Conservation (phyloP, 2,113 vertebrate genomes). For the Ceuthmochares aereus region DNA sequence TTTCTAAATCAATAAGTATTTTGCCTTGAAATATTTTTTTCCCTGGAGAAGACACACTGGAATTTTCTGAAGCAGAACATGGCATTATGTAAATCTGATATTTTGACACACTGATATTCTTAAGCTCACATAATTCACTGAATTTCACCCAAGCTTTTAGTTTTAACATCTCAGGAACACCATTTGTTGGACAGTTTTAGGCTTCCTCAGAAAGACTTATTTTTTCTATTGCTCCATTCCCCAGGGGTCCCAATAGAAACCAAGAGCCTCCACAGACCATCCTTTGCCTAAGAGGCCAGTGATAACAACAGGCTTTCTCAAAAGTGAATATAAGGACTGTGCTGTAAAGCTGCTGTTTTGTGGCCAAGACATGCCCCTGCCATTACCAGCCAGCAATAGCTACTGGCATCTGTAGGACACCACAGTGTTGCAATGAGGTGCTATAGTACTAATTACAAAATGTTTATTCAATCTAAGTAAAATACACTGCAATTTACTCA, state of each 20-base stretch:
- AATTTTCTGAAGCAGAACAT: background rate
- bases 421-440: background rate
- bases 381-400: background rate
- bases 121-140: background rate
- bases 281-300: background rate
- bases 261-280: background rate
- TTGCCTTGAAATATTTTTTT: background rate
- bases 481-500: constrained; percentile 11
- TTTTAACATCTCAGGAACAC: background rate
- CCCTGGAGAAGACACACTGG: background rate
- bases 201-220: background rate
- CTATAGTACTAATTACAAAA: constrained; percentile 14
- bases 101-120: background rate
- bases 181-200: background rate
- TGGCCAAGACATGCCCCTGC: background rate
- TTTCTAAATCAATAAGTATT: background rate
- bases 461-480: constrained; percentile 12
- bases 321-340: background rate
- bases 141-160: background rate
- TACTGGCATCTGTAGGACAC: background rate
- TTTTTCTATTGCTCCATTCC: background rate
- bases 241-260: background rate
- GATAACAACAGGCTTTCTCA: background rate
- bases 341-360: background rate
- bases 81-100: background rate